Conservation (phyloP, 1,140 invertebrate genomes). For the Microplitis demolitor region DNA sequence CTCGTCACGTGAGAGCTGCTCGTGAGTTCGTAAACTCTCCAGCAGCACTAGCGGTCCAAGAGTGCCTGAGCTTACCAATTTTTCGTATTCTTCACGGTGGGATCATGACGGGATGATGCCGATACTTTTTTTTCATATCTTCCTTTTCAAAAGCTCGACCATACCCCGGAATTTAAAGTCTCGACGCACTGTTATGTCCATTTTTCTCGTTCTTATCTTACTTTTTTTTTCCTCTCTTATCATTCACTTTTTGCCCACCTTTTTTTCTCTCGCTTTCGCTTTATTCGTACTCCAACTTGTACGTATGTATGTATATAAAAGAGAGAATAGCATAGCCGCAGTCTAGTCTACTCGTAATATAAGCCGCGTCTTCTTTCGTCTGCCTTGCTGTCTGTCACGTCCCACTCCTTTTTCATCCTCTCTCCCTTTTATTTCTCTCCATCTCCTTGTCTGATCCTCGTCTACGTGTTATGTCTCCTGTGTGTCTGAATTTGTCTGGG, state of each 20-base stretch:
- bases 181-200: too few relatives aligned
- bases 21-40: constrained; percentile 9
- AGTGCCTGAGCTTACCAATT: too few relatives aligned
- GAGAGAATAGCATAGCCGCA: not conserved
- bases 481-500: not conserved
- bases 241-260: too few relatives aligned
- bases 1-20: not conserved
- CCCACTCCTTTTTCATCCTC: not conserved
- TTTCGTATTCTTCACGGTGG: too few relatives aligned
- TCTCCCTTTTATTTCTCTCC: not conserved
- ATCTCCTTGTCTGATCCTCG: not conserved
- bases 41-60: too few relatives aligned
- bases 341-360: not conserved
- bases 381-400: constrained; percentile 5
- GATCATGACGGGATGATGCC: too few relatives aligned
- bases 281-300: too few relatives aligned
- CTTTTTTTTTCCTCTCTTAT: too few relatives aligned
- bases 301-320: too few relatives aligned
- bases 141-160: not conserved
- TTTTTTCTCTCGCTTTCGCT: too few relatives aligned
- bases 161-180: too few relatives aligned
- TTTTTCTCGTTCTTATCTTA: too few relatives aligned
- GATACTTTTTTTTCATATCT: not conserved
- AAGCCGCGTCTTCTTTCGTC: constrained; percentile 10
- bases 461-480: not conserved